Evolutionary conservation across 2,797 vertebrate genomes (phyloP), one percentile per base, ranked within the genome.

Genomic region (Bradypus variegatus): DNA sequence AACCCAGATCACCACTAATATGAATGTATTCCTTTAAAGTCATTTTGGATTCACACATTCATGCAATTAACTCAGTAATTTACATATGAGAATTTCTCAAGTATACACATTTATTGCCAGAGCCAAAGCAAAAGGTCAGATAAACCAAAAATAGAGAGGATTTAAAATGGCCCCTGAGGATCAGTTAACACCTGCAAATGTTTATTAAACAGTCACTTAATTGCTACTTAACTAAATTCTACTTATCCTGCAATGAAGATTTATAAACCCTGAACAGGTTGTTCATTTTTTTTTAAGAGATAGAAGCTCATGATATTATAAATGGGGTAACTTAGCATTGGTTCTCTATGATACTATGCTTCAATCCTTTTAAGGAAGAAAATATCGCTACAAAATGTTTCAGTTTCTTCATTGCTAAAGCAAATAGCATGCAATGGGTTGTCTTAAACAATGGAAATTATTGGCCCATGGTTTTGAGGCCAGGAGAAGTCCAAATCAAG

Each of bases 91-190:
- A 86, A 79, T 21, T 75, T 83, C 53, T 70, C 19, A 93, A 77
- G 48, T 45, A 50, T 62, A 65, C 60, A 45, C 4, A 50, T 64
- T 64, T 88, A 75, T 64, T 76, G 19, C 5, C 41, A 94, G 50
- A 62, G 53, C 60, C 78, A 89, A 93, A 92, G 89, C 41, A 62
- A 90, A 94, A 92, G n/a, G 41, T 86, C 79, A 96, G 88, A 77
- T 87, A 89, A 91, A 70, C 25, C 18, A 69, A 48, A 79, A 60
- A 1, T 70, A 21, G 23, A 90, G 70, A 64, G 27, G 38, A 93
- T 93, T 86, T 92, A 85, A 91, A 93, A 94, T 79, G 21, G 48
- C 10, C 84, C 55, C 33, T 16, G 5, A 80, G 19, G 91, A 92
- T 76, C 62, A 93, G 77, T 89, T 88, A 94, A 87, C 10, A 77